A percentile compares a stretch with the other conserved stretches of the same genome.
These are phyloP conservation scores for Etheostoma cragini DNA, from an alignment of 2,113 vertebrate genomes.

Conservation along the genomic window DNA sequence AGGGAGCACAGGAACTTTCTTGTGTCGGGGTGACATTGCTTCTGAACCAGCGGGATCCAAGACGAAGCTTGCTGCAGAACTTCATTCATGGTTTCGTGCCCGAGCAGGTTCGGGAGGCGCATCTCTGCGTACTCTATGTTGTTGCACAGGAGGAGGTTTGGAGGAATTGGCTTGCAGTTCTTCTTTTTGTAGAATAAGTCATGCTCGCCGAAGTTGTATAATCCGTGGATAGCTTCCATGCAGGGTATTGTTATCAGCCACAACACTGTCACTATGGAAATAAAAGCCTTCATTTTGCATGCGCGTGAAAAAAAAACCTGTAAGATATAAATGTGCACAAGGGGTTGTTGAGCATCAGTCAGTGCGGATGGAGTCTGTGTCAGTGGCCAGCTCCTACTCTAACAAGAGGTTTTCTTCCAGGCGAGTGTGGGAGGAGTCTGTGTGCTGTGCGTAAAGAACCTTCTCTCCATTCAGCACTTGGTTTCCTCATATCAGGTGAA, in stretches of 20 bases:
- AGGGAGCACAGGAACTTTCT: slow-evolving; percentile 98
- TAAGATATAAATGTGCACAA: background rate
- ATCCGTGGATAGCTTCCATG: slow-evolving; percentile 85
- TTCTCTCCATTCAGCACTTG: slow-evolving; percentile 41
- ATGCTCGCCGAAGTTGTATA: slow-evolving; percentile 91
- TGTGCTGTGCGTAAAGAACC: slow-evolving; percentile 35
- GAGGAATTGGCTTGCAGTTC: slow-evolving; percentile 94
- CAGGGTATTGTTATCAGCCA: slow-evolving; percentile 82
- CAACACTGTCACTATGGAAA: slow-evolving; percentile 49
- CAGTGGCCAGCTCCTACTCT: slow-evolving; percentile 49
- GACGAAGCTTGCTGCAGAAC: slow-evolving; percentile 96
- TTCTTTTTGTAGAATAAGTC: slow-evolving; percentile 92
- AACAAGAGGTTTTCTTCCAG: slow-evolving; percentile 69
- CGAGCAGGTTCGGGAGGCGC: slow-evolving; percentile 97
- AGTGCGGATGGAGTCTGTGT: slow-evolving; percentile 40
- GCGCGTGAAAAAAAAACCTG: slow-evolving; percentile 22
- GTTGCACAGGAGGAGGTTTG: slow-evolving; percentile 91
- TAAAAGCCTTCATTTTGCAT: slow-evolving; percentile 60
- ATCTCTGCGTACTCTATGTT: slow-evolving; percentile 97
- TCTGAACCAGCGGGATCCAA: slow-evolving; percentile 97
- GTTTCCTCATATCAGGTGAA: slow-evolving; percentile 55
- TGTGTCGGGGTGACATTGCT: slow-evolving; percentile 97
- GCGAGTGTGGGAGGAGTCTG: slow-evolving; percentile 78
- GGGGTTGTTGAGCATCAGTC: slow-evolving; percentile 29
- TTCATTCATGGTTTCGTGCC: slow-evolving; percentile 96